A percentile compares a stretch with the other conserved stretches of the same genome.
phyloP scores from a whole-genome alignment of 2,797 vertebrate genomes.

The Rhabdomys pumilio region DNA sequence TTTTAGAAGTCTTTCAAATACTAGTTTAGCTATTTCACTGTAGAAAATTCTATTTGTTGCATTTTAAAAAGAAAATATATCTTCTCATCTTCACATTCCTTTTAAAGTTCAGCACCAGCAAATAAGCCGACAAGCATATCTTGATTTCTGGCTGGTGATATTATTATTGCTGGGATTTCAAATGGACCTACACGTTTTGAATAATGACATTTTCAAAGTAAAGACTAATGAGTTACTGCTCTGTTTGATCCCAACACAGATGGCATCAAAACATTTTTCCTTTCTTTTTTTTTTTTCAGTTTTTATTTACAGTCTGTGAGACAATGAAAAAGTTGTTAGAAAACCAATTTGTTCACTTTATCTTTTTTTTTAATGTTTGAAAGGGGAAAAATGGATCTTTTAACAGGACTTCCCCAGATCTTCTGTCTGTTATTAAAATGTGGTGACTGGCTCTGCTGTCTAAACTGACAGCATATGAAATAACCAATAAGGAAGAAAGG shows the following conservation, averaged over 20 bases:
- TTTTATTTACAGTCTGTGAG: slow-evolving; percentile 3
- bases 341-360: slow-evolving; percentile 51
- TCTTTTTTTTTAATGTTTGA: background rate
- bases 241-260: background rate
- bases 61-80: background rate
- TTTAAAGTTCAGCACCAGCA: background rate
- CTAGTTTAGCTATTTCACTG: background rate
- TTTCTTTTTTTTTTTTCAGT: background rate
- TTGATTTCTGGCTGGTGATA: background rate
- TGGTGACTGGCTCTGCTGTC: background rate
- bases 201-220: slow-evolving; percentile 38
- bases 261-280: slow-evolving; percentile 37
- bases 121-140: background rate
- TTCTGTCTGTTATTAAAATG: background rate
- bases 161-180: background rate
- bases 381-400: background rate
- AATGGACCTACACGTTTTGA: background rate
- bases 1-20: background rate
- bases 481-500: background rate
- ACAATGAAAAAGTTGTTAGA: slow-evolving; percentile 37
- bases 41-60: background rate
- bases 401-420: slow-evolving; percentile 26
- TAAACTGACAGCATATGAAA: background rate
- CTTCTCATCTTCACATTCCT: background rate
- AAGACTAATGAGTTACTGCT: slow-evolving; percentile 15